Evolutionary conservation across 2,113 vertebrate genomes (phyloP).

Genomic region (Channa maculata): DNA sequence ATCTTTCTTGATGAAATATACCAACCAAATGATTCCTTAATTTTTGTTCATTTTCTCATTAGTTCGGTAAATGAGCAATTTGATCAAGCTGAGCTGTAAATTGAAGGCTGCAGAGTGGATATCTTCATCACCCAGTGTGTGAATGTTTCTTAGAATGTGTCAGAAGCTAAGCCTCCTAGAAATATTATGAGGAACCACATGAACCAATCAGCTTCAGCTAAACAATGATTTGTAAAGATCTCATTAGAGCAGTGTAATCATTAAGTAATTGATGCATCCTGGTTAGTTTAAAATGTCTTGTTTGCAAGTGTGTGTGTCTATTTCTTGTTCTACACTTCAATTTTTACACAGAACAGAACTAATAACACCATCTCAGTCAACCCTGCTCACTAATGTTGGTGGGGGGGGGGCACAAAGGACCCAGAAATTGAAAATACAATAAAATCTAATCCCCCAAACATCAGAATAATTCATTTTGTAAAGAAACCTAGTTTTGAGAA

Average conservation of each 20-base stretch:
- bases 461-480: constrained; percentile 55
- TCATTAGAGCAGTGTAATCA: constrained; percentile 33
- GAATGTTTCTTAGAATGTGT: constrained; percentile 17
- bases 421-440: constrained; percentile 31
- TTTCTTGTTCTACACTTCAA: neutral
- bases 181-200: neutral
- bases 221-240: constrained; percentile 13
- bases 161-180: neutral
- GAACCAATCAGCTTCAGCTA: constrained; percentile 17
- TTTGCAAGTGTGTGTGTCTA: neutral
- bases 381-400: neutral
- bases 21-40: constrained; percentile 44
- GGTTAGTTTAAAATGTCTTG: constrained; percentile 9
- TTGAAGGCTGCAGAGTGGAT: constrained; percentile 26
- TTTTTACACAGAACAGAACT: constrained; percentile 27
- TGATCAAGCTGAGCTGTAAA: constrained; percentile 42
- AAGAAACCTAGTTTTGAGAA: constrained; percentile 29
- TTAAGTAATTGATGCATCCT: constrained; percentile 13
- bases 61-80: constrained; percentile 61
- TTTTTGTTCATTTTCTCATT: constrained; percentile 62
- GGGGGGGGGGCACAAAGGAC: constrained; percentile 12
- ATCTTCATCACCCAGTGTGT: constrained; percentile 40
- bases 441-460: constrained; percentile 31
- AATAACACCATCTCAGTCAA: constrained; percentile 34
- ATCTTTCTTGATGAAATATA: constrained; percentile 34